phyloP scores from a whole-genome alignment of 2,113 vertebrate species.

The Thermophis baileyi region DNA sequence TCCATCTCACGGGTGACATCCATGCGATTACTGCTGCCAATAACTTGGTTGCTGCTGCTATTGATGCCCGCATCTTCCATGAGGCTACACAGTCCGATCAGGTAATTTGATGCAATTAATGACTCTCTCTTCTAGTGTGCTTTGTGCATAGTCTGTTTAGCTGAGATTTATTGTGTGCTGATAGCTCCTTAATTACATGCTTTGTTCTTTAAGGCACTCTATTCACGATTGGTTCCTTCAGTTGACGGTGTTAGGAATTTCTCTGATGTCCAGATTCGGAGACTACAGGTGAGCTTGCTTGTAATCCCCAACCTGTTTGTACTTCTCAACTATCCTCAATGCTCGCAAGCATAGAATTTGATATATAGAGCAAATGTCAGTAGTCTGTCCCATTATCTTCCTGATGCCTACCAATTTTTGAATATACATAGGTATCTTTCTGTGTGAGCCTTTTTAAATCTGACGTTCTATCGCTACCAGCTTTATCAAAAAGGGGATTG shows the following conservation, averaged over 20 bases:
- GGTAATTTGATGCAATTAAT: slow-evolving; percentile 65
- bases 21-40: slow-evolving; percentile 97
- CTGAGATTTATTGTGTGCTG: neutral
- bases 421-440: neutral
- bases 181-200: slow-evolving; percentile 10
- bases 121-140: neutral
- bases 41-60: slow-evolving; percentile 91
- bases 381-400: neutral
- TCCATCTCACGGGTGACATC: slow-evolving; percentile 97
- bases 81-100: slow-evolving; percentile 92
- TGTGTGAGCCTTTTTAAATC: neutral
- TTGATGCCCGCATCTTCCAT: slow-evolving; percentile 93
- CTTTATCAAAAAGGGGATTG: neutral
- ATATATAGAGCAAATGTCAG: neutral
- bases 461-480: neutral
- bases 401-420: neutral
- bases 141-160: neutral
- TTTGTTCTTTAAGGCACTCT: slow-evolving; percentile 78
- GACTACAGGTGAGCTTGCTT: slow-evolving; percentile 76
- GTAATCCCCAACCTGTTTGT: neutral
- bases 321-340: neutral
- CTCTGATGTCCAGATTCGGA: slow-evolving; percentile 86
- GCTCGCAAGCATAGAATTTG: neutral
- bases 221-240: slow-evolving; percentile 87
- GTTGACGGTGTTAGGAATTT: slow-evolving; percentile 81